phyloP scores from a whole-genome alignment of 2,888 invertebrate species.

The Strigamia crassipes region DNA sequence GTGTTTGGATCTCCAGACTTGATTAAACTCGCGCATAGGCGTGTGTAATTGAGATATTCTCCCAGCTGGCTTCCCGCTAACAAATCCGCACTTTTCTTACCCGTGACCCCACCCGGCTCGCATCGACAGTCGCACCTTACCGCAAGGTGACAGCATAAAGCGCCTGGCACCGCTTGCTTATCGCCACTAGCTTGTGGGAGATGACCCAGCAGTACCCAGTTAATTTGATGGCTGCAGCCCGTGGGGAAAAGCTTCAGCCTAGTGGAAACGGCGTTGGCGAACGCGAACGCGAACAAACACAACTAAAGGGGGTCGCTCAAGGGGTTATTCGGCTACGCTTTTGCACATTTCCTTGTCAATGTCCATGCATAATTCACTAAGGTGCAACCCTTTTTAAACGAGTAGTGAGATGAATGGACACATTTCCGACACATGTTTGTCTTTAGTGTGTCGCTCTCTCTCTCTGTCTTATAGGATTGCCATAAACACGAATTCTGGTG shows the following conservation, averaged over 20 bases:
- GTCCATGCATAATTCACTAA: slow-evolving; percentile 26
- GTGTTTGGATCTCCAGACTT: neutral
- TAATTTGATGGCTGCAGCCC: slow-evolving; percentile 6
- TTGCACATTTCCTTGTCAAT: neutral
- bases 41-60: slow-evolving; percentile 14
- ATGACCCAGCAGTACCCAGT: slow-evolving; percentile 3
- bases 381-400: slow-evolving; percentile 12
- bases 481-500: neutral
- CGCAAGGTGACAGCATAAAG: slow-evolving; percentile 1
- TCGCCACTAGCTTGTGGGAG: neutral
- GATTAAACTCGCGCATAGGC: neutral
- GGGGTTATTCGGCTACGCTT: neutral
- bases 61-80: neutral
- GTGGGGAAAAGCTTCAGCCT: neutral
- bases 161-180: neutral
- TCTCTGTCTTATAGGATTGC: neutral
- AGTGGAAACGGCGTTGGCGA: neutral
- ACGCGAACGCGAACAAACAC: neutral
- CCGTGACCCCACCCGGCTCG: neutral
- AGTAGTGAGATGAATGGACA: neutral
- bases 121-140: neutral
- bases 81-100: neutral
- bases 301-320: slow-evolving; percentile 4
- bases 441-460: neutral
- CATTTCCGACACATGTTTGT: slow-evolving; percentile 10